Conservation (phyloP, 1,140 invertebrate species). For the Neuroterus valhalla region DNA sequence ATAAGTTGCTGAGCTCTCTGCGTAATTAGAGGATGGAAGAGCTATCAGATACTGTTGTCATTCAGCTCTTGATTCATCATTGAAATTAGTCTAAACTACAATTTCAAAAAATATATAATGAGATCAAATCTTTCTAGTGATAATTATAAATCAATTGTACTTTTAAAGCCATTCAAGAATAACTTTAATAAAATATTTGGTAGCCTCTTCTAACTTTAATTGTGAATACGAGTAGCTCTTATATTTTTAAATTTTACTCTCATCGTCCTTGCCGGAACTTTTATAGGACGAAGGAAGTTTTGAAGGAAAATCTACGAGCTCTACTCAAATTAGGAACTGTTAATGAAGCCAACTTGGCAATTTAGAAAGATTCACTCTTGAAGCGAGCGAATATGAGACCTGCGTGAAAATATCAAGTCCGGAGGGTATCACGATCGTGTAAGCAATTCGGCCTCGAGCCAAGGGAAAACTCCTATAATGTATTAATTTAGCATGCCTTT, state of each 20-base stretch:
- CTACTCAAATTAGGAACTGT: neutral
- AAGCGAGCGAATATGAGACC: slow-evolving; percentile 47
- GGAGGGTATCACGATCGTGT: slow-evolving; percentile 57
- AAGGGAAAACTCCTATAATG: slow-evolving; percentile 67
- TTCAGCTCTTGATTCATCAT: slow-evolving; percentile 20
- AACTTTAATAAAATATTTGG: too few species aligned
- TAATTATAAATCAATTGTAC: neutral
- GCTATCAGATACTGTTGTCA: slow-evolving; percentile 67
- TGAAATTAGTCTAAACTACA: neutral
- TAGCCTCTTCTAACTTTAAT: too few species aligned
- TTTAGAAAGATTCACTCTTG: slow-evolving; percentile 52
- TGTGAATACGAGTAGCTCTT: too few species aligned
- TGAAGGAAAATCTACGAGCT: neutral
- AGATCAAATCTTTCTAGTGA: neutral
- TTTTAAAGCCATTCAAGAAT: too few species aligned
- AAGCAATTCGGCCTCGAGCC: slow-evolving; percentile 69
- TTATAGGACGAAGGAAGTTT: neutral
- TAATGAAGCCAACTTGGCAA: slow-evolving; percentile 26
- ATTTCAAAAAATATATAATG: neutral
- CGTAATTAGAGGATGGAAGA: slow-evolving; percentile 71
- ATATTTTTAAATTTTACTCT: too few species aligned
- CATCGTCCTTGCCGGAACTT: neutral
- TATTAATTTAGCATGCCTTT: slow-evolving; percentile 73
- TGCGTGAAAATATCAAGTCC: slow-evolving; percentile 57
- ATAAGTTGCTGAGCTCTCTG: slow-evolving; percentile 66